A percentile compares a stretch with the other conserved stretches of the same genome.
These are phyloP conservation scores for Lonchura striata DNA, from an alignment of 2,113 vertebrate genomes.

Conservation along the genomic window DNA sequence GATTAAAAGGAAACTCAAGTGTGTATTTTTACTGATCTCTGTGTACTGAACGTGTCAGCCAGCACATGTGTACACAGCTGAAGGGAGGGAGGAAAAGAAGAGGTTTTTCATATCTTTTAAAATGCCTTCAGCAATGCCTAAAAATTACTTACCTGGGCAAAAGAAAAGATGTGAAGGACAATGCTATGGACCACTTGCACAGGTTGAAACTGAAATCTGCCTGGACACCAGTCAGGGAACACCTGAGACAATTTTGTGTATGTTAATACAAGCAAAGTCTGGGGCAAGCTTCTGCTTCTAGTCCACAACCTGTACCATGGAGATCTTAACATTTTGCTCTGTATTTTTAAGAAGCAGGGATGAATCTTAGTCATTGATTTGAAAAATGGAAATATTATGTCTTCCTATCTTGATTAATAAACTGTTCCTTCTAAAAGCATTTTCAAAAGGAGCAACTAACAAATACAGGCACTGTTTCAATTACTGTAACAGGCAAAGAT, in stretches of 20 bases:
- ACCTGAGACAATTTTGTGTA: background rate
- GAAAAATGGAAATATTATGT: conserved; percentile 8
- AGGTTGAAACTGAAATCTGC: background rate
- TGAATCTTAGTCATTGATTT: background rate
- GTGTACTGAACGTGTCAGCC: background rate
- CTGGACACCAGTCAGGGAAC: background rate
- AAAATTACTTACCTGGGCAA: background rate
- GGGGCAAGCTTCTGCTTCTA: background rate
- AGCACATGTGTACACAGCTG: background rate
- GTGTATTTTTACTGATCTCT: background rate
- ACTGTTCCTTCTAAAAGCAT: background rate
- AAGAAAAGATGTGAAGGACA: background rate
- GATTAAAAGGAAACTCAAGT: background rate
- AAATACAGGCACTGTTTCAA: conserved; percentile 5
- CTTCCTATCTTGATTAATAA: conserved; percentile 24
- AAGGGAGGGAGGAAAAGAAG: background rate
- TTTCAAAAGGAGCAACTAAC: conserved; percentile 2
- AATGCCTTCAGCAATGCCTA: background rate
- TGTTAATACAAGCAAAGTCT: background rate
- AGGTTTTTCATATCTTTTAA: background rate
- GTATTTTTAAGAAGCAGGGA: background rate
- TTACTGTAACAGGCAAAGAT: background rate
- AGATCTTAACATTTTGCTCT: background rate
- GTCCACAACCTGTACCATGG: fast-evolving
- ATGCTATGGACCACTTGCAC: background rate